Percentiles rank a stretch among this genome's conserved stretches.
Evolutionary conservation across 1,140 invertebrate genomes (phyloP).

Genomic region (Cataglyphis hispanica): DNA sequence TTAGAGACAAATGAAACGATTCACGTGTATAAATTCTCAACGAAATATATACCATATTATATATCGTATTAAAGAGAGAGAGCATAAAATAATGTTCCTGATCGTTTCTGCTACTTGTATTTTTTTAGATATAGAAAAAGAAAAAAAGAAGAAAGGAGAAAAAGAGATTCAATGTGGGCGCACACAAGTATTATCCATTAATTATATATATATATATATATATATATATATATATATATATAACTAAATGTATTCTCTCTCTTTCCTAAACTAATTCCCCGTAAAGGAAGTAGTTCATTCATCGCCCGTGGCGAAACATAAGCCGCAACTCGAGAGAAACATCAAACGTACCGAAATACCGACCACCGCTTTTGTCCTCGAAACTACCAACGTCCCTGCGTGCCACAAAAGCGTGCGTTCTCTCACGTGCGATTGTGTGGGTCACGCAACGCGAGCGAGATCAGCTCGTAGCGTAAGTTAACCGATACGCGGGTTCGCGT

Average conservation of each 20-base stretch:
- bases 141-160: too few relatives aligned
- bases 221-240: too few relatives aligned
- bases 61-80: too few relatives aligned
- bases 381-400: conserved; percentile 46
- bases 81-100: too few relatives aligned
- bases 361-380: conserved; percentile 46
- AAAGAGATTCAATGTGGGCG: too few relatives aligned
- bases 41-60: too few relatives aligned
- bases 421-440: conserved; percentile 32
- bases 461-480: conserved; percentile 53
- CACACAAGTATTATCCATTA: neutral
- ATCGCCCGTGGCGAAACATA: conserved; percentile 31
- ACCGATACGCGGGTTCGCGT: conserved; percentile 68
- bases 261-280: conserved; percentile 41
- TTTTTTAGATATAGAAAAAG: too few relatives aligned
- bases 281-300: conserved; percentile 56
- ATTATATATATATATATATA: too few relatives aligned
- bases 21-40: neutral
- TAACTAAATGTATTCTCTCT: neutral
- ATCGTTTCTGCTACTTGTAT: too few relatives aligned
- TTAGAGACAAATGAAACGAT: neutral
- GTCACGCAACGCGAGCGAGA: conserved; percentile 58
- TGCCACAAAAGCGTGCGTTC: conserved; percentile 30
- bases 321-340: conserved; percentile 25
- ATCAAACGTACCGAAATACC: conserved; percentile 62